Percentiles rank a stretch among this genome's conserved stretches.
These are phyloP conservation scores for Harpagus bidentatus DNA, from an alignment of 2,113 vertebrate genomes.

Conservation along the genomic window DNA sequence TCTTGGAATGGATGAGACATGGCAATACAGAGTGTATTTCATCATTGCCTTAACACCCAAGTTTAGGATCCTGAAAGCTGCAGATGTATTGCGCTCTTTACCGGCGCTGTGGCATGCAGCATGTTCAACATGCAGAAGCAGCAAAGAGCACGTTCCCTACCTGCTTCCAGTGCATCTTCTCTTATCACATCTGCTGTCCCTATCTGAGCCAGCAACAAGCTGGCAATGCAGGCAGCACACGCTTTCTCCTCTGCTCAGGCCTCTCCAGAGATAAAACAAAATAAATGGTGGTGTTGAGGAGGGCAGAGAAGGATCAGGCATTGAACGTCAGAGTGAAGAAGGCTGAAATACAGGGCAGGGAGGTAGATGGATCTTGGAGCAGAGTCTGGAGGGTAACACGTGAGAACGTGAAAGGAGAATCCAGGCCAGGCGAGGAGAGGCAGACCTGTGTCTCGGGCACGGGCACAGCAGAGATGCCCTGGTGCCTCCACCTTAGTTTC, in stretches of 20 bases:
- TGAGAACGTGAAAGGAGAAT: not conserved
- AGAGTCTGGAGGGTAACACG: rapidly evolving
- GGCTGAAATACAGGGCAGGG: not conserved
- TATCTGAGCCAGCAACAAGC: not conserved
- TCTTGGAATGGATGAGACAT: not conserved
- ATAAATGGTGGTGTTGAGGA: not conserved
- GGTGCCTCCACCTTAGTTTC: not conserved
- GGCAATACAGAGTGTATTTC: not conserved
- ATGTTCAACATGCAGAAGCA: not conserved
- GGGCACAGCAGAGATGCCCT: not conserved
- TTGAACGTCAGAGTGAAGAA: not conserved
- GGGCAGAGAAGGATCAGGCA: not conserved
- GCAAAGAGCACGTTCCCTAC: not conserved
- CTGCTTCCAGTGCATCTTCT: not conserved
- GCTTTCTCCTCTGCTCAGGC: not conserved
- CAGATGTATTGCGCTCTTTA: not conserved
- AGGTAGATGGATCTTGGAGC: not conserved
- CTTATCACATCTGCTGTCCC: not conserved
- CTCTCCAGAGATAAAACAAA: not conserved
- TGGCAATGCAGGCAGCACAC: not conserved
- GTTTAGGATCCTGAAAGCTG: not conserved
- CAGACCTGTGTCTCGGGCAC: not conserved
- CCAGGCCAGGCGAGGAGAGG: not conserved
- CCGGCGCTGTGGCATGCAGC: not conserved
- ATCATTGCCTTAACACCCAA: not conserved